Base-by-base conservation (phyloP, 2,888 invertebrate genomes). In the Plagodis dolabraria region DNA sequence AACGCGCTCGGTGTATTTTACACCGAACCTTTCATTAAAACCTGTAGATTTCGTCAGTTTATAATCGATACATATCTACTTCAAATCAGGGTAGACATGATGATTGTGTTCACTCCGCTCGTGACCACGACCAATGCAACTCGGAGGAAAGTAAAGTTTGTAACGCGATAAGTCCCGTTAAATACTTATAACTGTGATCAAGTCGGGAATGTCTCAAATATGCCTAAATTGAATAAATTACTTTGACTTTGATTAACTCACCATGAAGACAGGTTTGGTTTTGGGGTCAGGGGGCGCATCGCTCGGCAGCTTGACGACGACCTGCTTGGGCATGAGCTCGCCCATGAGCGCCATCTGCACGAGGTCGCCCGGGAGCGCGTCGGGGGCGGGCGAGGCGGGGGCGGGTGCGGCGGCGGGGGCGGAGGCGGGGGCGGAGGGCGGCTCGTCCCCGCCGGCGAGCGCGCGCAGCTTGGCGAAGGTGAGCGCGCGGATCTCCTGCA, bases 401-500 rank as follows among this genome's bases (percentile, higher is more conserved):
- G 60, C 38, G 48, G 70, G 57, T 53, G 71, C 60, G 55, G 58
- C 36, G 9, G 57, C 59, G 6, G 70, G 57, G 53, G 71, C 59
- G 57, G 59, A 36, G 11, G 7, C 12, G 9, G 12, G 5, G 43
- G 43, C 43, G 8, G 58, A 57, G 6, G 54, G 59, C 45, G 42
- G 73, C 40, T 64, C 83, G 47, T 8, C 40, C 36, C 75, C 87
- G 59, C 86, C 88, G 38, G 84, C 91, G 71, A 96, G 89, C 80
- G 95, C 94, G 45, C 94, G 93, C 53, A 98, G 93, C 72, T 95
- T 94, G 34, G 94, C 96, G 77, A 98, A 96, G 0, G 97, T 98
- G 47, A 98, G 92, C 53, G 93, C 94, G 65, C 99, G 95, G 75
- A 99, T 98, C 88, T 99, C 98, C 86, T 97, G 97, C 71, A 98